Conservation (phyloP, 2,888 invertebrate genomes). For the Phorcus lineatus region DNA sequence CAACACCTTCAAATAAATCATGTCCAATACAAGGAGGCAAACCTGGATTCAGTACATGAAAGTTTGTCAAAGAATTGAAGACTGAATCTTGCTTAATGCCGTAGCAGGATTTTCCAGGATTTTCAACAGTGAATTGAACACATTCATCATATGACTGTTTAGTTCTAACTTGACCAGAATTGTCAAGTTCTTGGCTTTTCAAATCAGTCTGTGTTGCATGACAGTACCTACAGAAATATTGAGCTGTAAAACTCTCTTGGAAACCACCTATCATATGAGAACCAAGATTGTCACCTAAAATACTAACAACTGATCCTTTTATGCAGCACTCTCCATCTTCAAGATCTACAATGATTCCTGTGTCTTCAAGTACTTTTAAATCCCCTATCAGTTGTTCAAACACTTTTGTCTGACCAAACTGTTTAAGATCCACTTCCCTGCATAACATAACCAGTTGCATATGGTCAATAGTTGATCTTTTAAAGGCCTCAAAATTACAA, state of each 20-base stretch:
- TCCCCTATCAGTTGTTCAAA: conserved; percentile 15
- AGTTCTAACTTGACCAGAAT: neutral
- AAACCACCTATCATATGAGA: conserved; percentile 36
- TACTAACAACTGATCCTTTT: conserved; percentile 21
- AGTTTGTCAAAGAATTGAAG: conserved; percentile 31
- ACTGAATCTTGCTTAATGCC: conserved; percentile 26
- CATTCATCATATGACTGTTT: neutral
- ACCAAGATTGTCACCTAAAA: conserved; percentile 30
- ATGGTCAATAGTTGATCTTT: conserved; percentile 34
- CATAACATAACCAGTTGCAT: conserved; percentile 38
- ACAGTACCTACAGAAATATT: conserved; percentile 36
- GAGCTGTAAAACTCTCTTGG: conserved; percentile 28
- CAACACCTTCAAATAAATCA: conserved; percentile 36
- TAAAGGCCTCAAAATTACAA: conserved; percentile 28
- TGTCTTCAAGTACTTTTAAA: conserved; percentile 25
- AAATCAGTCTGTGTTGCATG: conserved; percentile 14
- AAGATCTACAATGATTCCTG: neutral
- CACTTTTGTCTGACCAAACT: conserved; percentile 17
- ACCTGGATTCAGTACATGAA: conserved; percentile 36
- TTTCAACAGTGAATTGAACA: neutral
- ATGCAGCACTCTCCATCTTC: neutral
- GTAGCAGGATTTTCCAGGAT: neutral
- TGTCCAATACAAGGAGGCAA: conserved; percentile 32
- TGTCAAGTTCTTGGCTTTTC: neutral
- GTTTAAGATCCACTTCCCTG: conserved; percentile 30